Evolutionary conservation across 35 echinoderm and acorn worm genomes (phyloP), one percentile per base, ranked within the genome.

Genomic region (Ophioderma brevispina): DNA sequence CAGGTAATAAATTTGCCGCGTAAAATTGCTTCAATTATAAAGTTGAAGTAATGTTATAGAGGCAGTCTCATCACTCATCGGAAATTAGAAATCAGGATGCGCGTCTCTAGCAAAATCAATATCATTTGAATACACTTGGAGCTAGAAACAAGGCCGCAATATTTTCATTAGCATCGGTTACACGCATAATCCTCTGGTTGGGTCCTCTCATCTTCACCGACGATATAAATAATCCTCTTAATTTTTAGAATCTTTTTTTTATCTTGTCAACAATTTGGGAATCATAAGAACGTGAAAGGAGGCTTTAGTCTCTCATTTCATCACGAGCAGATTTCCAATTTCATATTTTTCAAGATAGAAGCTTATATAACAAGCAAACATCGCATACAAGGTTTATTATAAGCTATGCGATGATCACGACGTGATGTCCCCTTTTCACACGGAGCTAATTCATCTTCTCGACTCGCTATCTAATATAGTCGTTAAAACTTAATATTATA

Each of bases 211-310:
- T 70, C 59, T 70, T 70, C 59, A 70, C 59, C 59, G 59, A 70
- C 59, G 4, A 70, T 70, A 15, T 6, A 8, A 25, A 25, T 70
- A 70, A 70, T 70, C 59, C 59, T 70, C 59, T 70, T 70, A 70
- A 70, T 70, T 70, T 70, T 2, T 30, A 8, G 10, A 70, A 18
- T 70, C 59, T 70, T 70, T 25, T 6, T 6, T 13, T 70, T 70
- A 70, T 70, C 59, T 70, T 70, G 59, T 70, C 59, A 70, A n/a
- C n/a, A n/a, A 70, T 70, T 70, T 70, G 28, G 59, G 28, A 30
- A 25, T 18, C 59, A 70, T 25, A 70, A 6, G 59, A 25, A 13
- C 59, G 59, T 70, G 59, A 70, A 70, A 70, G 59, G n/a, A 70
- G 6, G 59, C 59, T 30, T 70, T 70, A 25, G 59, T 70, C 59